Evolutionary conservation across 2,888 invertebrate genomes (phyloP).

Genomic region (Chironomus tentans): DNA sequence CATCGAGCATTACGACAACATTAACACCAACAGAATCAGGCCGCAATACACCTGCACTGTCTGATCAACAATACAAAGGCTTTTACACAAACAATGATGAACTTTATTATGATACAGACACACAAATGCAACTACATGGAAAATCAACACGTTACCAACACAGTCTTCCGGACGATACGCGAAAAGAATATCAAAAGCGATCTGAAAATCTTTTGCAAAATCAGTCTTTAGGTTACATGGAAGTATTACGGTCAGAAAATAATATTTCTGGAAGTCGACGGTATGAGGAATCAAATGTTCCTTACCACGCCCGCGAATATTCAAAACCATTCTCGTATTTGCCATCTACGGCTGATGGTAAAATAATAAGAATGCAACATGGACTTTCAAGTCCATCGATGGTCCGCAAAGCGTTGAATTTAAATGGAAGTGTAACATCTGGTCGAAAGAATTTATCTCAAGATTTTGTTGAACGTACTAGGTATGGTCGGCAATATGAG

Average conservation of each 20-base stretch:
- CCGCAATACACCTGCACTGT: constrained; percentile 31
- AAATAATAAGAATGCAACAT: constrained; percentile 59
- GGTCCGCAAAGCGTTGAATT: constrained; percentile 62
- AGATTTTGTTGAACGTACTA: constrained; percentile 40
- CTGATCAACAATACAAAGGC: constrained; percentile 14
- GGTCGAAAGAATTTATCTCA: constrained; percentile 37
- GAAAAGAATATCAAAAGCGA: constrained; percentile 13
- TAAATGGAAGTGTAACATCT: constrained; percentile 29
- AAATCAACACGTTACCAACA: constrained; percentile 1
- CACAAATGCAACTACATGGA: constrained; percentile 20
- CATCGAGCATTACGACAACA: constrained; percentile 34
- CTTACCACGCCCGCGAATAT: constrained; percentile 85
- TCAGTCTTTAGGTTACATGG: constrained; percentile 42
- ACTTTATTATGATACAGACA: constrained; percentile 21
- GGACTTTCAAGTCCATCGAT: constrained; percentile 75
- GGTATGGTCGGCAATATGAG: constrained; percentile 36
- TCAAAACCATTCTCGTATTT: constrained; percentile 83
- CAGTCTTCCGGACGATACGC: not conserved
- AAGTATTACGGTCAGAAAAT: constrained; percentile 40
- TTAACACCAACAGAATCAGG: constrained; percentile 34
- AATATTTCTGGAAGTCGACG: not conserved
- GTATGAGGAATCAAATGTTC: constrained; percentile 55
- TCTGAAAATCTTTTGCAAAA: constrained; percentile 28
- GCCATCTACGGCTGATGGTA: constrained; percentile 33
- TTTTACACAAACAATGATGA: constrained; percentile 7